A percentile compares a stretch with the other conserved stretches of the same genome.
Conservation (phyloP, 2,888 invertebrate species). For the Penaeus monodon region DNA sequence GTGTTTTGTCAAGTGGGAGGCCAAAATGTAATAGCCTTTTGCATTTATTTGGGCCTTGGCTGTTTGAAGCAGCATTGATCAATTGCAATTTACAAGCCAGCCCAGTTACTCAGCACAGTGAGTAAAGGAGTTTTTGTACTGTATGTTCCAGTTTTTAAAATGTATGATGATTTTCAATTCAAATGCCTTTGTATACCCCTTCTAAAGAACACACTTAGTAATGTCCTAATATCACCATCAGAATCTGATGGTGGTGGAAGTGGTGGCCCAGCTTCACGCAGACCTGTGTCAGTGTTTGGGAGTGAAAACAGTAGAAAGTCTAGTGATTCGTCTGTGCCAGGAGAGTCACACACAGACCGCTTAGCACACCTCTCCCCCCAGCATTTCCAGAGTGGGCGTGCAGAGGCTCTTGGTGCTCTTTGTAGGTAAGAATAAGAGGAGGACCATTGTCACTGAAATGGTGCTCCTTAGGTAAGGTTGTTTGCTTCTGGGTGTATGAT, state of each 20-base stretch:
- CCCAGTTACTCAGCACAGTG: constrained; percentile 68
- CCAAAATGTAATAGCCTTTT: constrained; percentile 95
- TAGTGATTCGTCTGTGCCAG: constrained; percentile 43
- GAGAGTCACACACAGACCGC: constrained; percentile 58
- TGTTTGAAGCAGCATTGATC: constrained; percentile 94
- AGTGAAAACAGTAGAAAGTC: constrained; percentile 43
- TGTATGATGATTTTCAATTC: background rate
- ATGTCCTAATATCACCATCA: constrained; percentile 17
- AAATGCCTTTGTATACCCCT: background rate
- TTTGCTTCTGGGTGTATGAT: background rate
- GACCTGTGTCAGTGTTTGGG: constrained; percentile 55
- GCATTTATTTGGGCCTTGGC: constrained; percentile 95
- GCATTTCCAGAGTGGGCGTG: constrained; percentile 79
- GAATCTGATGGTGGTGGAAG: constrained; percentile 44
- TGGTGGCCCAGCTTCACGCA: constrained; percentile 29
- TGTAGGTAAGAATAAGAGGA: constrained; percentile 73
- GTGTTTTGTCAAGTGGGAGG: constrained; percentile 69
- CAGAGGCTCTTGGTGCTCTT: constrained; percentile 93
- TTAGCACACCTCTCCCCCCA: constrained; percentile 66
- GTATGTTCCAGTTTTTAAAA: background rate
- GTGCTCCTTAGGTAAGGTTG: background rate
- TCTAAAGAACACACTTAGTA: background rate
- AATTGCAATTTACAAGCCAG: constrained; percentile 71
- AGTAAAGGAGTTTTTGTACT: constrained; percentile 17
- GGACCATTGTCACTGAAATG: too few species aligned